Base-by-base conservation (phyloP, 2,888 invertebrate species). In the Lepetodrilus schrolli region DNA sequence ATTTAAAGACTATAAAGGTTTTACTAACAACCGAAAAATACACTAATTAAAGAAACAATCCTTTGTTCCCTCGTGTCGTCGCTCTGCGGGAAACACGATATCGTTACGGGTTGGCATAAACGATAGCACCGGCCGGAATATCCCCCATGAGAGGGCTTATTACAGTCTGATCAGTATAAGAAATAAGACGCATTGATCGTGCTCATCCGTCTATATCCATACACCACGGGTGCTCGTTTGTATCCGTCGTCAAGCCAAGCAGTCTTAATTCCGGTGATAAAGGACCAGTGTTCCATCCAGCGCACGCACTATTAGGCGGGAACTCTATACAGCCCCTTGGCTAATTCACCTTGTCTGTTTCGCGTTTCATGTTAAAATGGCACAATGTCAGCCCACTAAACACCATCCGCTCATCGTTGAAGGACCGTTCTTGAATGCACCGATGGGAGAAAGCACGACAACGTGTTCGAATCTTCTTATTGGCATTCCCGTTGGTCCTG, bases 271-370 rank as follows among this genome's bases (percentile, higher is more conserved):
- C 34, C 10, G 34, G 34, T 58, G 58, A 58, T 58, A 58, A 58
- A 58, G 34, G 58, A 58, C 58, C 58, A 10, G 17, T 30, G 58
- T n/a, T 17, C 58, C 58, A 58, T 34, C 58, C 34, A 58, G 17
- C 30, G 34, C 26, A 26, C 7, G 4, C 30, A 30, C 17, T 23
- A 58, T 58, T 34, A 30, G 30, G 7, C 58, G n/a, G 8, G 58
- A 26, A 26, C 34, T 30, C 34, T 58, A 58, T 30, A 58, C 17
- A 10, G 34, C 13, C 58, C 26, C 30, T 17, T 8, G 20, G 8
- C 58, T 58, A 58, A 58, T 58, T 58, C n/a, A 13, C 58, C 34
- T 13, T 17, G 58, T n/a, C 58, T 58, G 30, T 58, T 30, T 58
- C 58, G 17, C 30, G 58, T 21, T 58, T 30, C 5, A 34, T 58